phyloP scores from a whole-genome alignment of 2,888 invertebrate genomes.

The Iphiclides podalirius region DNA sequence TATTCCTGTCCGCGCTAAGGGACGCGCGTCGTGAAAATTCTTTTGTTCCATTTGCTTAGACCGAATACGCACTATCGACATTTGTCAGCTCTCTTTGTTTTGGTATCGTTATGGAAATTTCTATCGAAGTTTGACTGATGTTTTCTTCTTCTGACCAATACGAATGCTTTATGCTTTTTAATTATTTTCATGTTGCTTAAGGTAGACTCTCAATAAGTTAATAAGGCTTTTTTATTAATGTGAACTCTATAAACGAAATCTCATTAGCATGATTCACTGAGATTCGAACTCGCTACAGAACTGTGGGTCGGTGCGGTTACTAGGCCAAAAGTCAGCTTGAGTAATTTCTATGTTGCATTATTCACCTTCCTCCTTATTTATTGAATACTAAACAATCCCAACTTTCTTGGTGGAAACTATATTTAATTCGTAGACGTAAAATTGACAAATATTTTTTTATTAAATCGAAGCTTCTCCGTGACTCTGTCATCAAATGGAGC shows the following conservation, averaged over 20 bases:
- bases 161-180: no score
- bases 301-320: no score
- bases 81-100: constrained; percentile 2
- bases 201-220: no score
- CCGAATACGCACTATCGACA: constrained; percentile 5
- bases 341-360: neutral
- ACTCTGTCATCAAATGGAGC: neutral
- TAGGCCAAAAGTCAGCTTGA: no score
- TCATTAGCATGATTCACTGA: no score
- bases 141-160: no score
- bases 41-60: constrained; percentile 20
- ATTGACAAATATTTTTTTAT: neutral
- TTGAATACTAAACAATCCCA: neutral
- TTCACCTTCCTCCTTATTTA: neutral
- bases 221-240: no score
- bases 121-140: neutral
- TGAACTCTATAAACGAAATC: no score
- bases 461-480: neutral
- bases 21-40: constrained; percentile 17
- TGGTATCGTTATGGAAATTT: neutral
- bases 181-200: no score
- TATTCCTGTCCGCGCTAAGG: constrained; percentile 5
- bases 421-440: neutral
- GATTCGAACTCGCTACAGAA: no score
- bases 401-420: neutral